Conservation (phyloP, 2,888 invertebrate species). For the Drosophila cyrtoloma region DNA sequence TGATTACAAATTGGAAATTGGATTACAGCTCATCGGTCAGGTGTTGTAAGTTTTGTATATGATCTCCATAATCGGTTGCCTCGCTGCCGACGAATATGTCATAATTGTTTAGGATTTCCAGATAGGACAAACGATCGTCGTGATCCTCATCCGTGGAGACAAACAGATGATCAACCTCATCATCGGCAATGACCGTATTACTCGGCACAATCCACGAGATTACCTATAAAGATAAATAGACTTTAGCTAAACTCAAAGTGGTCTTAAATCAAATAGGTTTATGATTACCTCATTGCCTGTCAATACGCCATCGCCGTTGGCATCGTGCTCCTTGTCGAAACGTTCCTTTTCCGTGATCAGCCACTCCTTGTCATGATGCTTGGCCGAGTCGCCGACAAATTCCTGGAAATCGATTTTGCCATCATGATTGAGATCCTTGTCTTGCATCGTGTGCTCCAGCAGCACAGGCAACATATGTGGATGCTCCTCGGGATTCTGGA, state of each 20-base stretch:
- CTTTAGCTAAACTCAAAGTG: background rate
- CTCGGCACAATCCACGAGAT: constrained; percentile 95
- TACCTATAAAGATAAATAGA: constrained; percentile 84
- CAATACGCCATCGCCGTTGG: constrained; percentile 92
- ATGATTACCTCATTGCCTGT: constrained; percentile 88
- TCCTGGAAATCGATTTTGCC: constrained; percentile 92
- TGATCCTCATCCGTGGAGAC: constrained; percentile 94
- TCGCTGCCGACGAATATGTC: constrained; percentile 97
- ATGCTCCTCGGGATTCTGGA: constrained; percentile 97
- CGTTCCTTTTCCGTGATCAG: constrained; percentile 90
- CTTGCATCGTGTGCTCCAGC: constrained; percentile 92
- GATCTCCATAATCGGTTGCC: constrained; percentile 94
- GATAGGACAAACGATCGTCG: constrained; percentile 91
- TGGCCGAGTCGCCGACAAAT: constrained; percentile 85
- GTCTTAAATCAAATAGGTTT: background rate
- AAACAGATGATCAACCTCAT: constrained; percentile 96
- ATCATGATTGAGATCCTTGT: constrained; percentile 94
- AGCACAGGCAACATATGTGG: constrained; percentile 93
- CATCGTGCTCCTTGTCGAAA: constrained; percentile 94
- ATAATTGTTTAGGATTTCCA: constrained; percentile 93
- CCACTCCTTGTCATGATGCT: constrained; percentile 91
- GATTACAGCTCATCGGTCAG: constrained; percentile 92
- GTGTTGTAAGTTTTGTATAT: constrained; percentile 92
- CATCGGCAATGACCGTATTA: constrained; percentile 94
- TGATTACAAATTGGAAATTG: background rate